Evolutionary conservation across 1,140 invertebrate genomes (phyloP), one percentile per base, ranked within the genome.

Genomic region (Dufourea novaeangliae): DNA sequence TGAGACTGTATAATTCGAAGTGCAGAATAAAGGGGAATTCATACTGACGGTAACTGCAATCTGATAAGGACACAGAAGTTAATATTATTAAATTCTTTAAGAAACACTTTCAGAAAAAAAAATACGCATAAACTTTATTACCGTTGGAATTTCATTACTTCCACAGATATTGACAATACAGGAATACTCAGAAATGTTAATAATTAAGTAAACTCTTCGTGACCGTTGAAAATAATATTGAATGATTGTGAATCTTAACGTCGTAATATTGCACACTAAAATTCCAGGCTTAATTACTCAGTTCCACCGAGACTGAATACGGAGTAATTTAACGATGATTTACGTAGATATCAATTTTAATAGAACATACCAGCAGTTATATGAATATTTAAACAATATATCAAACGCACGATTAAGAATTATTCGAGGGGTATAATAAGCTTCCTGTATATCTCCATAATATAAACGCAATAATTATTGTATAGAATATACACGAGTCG

Each of bases 61-160:
- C n/a, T n/a, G n/a, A n/a, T n/a, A n/a, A n/a, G n/a, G n/a, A n/a
- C n/a, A n/a, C n/a, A n/a, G n/a, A n/a, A n/a, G n/a, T n/a, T n/a
- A n/a, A n/a, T n/a, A n/a, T n/a, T n/a, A n/a, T n/a, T n/a, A n/a
- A n/a, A n/a, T n/a, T n/a, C n/a, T n/a, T n/a, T n/a, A n/a, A n/a
- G n/a, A n/a, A n/a, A n/a, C n/a, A n/a, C n/a, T n/a, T n/a, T n/a
- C n/a, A n/a, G n/a, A n/a, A n/a, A n/a, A n/a, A n/a, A n/a, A 50
- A 7, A n/a, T 20, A 5, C 6, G 20, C 6, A 0, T 5, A 3
- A 6, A 0, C 0, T n/a, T 50, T 8, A n/a, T n/a, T 17, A 0
- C 20, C 6, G n/a, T n/a, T 2, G 12, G 2, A 44, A 14, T 4
- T 14, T 4, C 0, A 17, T 14, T 14, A 50, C 46, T 50, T 17